Evolutionary conservation across 1,140 invertebrate species (phyloP).

Genomic region (Archivesica marissinica): DNA sequence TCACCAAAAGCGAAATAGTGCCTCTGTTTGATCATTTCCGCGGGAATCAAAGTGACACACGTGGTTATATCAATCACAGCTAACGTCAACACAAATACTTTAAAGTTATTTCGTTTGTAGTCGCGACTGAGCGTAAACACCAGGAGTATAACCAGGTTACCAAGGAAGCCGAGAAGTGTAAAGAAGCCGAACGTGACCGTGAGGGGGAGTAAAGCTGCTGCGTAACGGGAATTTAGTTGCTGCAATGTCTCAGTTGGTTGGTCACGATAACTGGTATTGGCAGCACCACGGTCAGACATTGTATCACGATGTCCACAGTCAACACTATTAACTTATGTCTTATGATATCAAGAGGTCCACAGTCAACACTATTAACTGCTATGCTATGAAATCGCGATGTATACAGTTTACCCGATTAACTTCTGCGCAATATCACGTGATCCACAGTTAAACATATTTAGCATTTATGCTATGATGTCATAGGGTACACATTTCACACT

Average conservation of each 20-base stretch:
- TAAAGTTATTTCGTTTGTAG: conserved; percentile 44
- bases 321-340: too few species aligned
- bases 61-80: conserved; percentile 36
- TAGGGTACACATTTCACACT: too few species aligned
- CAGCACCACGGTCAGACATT: too few species aligned
- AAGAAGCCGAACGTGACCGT: conserved; percentile 41
- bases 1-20: conserved; percentile 45
- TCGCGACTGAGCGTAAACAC: conserved; percentile 45
- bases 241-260: conserved; percentile 29
- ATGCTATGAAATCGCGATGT: too few species aligned
- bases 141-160: conserved; percentile 29
- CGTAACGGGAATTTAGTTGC: conserved; percentile 34
- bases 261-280: too few species aligned
- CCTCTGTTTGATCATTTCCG: conserved; percentile 52
- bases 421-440: too few species aligned
- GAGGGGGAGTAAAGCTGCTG: conserved; percentile 23
- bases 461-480: too few species aligned
- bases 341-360: too few species aligned
- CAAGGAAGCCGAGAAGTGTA: conserved; percentile 21
- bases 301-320: too few species aligned
- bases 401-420: too few species aligned
- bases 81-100: conserved; percentile 52
- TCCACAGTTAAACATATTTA: too few species aligned
- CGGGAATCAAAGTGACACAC: conserved; percentile 44
- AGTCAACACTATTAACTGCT: too few species aligned